These are phyloP conservation scores for Littorina saxatilis DNA, from an alignment of 1,140 invertebrate genomes.

Conservation along the genomic window DNA sequence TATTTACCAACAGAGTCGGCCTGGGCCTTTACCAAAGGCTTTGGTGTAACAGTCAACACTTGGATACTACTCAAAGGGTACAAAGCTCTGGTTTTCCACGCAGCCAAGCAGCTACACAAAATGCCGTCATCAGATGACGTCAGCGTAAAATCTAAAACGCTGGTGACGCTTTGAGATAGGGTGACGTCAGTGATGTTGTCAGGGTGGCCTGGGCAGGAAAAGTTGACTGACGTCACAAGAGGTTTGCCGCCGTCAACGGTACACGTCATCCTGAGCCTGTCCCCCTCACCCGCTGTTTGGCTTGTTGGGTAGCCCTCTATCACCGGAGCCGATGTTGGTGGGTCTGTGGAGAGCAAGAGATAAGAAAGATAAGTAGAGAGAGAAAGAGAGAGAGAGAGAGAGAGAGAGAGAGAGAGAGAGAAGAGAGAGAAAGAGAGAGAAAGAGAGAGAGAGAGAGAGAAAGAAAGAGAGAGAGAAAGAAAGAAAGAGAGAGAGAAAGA, in stretches of 20 bases:
- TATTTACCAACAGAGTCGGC: no score
- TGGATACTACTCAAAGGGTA: background rate
- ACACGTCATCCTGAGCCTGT: conserved; percentile 14
- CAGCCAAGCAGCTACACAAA: background rate
- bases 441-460: no score
- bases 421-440: no score
- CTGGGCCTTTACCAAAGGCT: no score
- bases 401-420: no score
- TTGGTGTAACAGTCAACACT: background rate
- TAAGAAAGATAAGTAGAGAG: no score
- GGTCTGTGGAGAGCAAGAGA: no score
- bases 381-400: no score
- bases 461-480: no score
- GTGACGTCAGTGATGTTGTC: background rate
- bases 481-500: no score
- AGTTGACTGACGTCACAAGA: conserved; percentile 16
- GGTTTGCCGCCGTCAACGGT: conserved; percentile 20
- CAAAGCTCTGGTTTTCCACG: background rate
- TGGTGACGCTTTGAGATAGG: no score
- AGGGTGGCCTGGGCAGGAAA: background rate
- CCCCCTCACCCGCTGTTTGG: background rate
- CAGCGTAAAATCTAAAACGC: background rate
- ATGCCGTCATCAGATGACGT: background rate
- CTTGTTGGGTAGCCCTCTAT: background rate
- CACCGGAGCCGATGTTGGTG: background rate